phyloP scores from a whole-genome alignment of 1,140 invertebrate species.

The Helicoverpa armigera region DNA sequence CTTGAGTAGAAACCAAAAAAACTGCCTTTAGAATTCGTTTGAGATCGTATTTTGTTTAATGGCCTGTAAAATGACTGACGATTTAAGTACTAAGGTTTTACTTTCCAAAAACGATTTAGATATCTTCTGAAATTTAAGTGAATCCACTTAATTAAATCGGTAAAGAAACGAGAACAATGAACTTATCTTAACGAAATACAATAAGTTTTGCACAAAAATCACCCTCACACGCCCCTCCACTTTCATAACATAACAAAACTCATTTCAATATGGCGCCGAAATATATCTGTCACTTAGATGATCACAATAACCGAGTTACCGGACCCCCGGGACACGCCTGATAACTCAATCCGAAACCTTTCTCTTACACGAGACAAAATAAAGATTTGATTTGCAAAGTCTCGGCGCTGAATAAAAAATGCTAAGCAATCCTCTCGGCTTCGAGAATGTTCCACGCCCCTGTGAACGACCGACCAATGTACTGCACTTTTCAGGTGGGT shows the following conservation, averaged over 20 bases:
- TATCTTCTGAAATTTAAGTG: too few species aligned
- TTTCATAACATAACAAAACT: background rate
- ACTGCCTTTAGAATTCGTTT: background rate
- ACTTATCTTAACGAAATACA: background rate
- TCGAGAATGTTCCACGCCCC: slow-evolving; percentile 12
- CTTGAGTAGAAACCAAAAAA: background rate
- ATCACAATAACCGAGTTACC: slow-evolving; percentile 29
- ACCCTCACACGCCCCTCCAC: background rate
- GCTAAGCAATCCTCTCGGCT: background rate
- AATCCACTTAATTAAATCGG: too few species aligned
- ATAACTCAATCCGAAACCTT: slow-evolving; percentile 41
- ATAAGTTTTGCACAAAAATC: background rate
- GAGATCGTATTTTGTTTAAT: too few species aligned
- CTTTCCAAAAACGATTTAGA: too few species aligned
- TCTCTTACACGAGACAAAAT: slow-evolving; percentile 51
- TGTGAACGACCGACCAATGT: slow-evolving; percentile 1
- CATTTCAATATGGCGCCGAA: slow-evolving; percentile 16
- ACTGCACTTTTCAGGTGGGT: background rate
- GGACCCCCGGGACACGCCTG: slow-evolving; percentile 8
- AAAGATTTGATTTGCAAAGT: slow-evolving; percentile 52
- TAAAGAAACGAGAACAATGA: too few species aligned
- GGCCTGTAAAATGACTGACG: too few species aligned
- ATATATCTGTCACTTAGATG: slow-evolving; percentile 11
- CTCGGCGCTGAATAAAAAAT: slow-evolving; percentile 44
- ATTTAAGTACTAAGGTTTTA: too few species aligned